These are phyloP conservation scores for Laspeyria flexula DNA, from an alignment of 2,888 invertebrate genomes.

Conservation along the genomic window DNA sequence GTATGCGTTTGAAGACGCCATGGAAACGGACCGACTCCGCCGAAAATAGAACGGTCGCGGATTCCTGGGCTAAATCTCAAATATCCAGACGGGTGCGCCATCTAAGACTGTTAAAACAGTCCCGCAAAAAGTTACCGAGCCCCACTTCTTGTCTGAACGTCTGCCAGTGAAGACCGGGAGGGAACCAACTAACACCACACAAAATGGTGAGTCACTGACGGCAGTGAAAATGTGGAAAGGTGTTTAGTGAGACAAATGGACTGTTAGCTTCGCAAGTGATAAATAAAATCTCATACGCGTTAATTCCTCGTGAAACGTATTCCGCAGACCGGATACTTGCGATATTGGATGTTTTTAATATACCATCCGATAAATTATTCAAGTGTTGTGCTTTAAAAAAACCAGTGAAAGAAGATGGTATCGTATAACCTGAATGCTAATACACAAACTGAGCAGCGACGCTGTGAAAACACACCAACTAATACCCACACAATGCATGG, in stretches of 20 bases:
- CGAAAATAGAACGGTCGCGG: constrained; percentile 84
- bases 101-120: constrained; percentile 91
- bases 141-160: constrained; percentile 92
- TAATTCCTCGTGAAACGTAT: constrained; percentile 62
- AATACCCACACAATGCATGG: constrained; percentile 65
- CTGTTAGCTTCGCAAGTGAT: constrained; percentile 70
- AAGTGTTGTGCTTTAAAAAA: constrained; percentile 71
- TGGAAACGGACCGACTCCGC: constrained; percentile 70
- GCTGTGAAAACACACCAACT: constrained; percentile 61
- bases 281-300: constrained; percentile 51
- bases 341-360: constrained; percentile 51
- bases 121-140: constrained; percentile 88
- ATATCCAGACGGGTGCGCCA: constrained; percentile 89
- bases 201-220: constrained; percentile 88
- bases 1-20: constrained; percentile 60
- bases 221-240: constrained; percentile 80
- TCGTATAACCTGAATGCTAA: constrained; percentile 52
- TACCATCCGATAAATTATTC: constrained; percentile 48
- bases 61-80: constrained; percentile 88
- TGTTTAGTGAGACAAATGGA: constrained; percentile 77
- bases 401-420: constrained; percentile 71
- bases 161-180: constrained; percentile 90
- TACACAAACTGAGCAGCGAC: constrained; percentile 59
- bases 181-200: constrained; percentile 88
- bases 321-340: constrained; percentile 79